Conservation (phyloP, 2,888 invertebrate species). For the Drosophila fulvimacula region DNA sequence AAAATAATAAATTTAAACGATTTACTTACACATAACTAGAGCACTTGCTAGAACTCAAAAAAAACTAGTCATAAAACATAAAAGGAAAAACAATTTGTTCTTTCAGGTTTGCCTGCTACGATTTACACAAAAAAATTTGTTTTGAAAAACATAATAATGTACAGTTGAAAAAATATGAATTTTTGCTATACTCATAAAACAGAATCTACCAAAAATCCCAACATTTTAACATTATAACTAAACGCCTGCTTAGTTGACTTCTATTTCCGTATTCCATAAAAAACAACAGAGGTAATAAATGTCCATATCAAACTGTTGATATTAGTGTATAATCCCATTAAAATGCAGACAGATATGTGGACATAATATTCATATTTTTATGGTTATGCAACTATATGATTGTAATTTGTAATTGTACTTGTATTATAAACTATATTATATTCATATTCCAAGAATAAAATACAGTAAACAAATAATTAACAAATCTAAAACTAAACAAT, state of each 20-base stretch:
- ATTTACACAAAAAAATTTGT: too few relatives aligned
- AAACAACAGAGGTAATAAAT: constrained; percentile 27
- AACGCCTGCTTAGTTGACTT: constrained; percentile 54
- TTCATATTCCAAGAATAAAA: constrained; percentile 77
- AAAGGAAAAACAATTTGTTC: constrained; percentile 17
- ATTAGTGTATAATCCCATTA: constrained; percentile 21
- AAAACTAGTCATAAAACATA: constrained; percentile 61
- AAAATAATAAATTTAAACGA: constrained; percentile 1
- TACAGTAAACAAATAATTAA: constrained; percentile 61
- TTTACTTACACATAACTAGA: constrained; percentile 39
- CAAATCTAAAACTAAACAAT: constrained; percentile 18
- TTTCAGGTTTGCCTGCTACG: too few relatives aligned
- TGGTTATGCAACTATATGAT: constrained; percentile 67
- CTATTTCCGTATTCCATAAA: constrained; percentile 21
- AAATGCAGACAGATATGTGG: constrained; percentile 20
- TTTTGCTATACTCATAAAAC: constrained; percentile 14
- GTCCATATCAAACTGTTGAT: constrained; percentile 59
- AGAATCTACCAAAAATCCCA: background rate
- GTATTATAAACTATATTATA: constrained; percentile 71
- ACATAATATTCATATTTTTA: constrained; percentile 24
- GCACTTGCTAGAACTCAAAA: constrained; percentile 59
- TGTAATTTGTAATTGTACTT: constrained; percentile 71
- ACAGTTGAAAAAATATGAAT: constrained; percentile 52
- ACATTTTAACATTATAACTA: constrained; percentile 23
- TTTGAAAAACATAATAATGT: constrained; percentile 27